Conservation (phyloP, 2,797 vertebrate genomes). For the Neosilurus mollespiculum region DNA sequence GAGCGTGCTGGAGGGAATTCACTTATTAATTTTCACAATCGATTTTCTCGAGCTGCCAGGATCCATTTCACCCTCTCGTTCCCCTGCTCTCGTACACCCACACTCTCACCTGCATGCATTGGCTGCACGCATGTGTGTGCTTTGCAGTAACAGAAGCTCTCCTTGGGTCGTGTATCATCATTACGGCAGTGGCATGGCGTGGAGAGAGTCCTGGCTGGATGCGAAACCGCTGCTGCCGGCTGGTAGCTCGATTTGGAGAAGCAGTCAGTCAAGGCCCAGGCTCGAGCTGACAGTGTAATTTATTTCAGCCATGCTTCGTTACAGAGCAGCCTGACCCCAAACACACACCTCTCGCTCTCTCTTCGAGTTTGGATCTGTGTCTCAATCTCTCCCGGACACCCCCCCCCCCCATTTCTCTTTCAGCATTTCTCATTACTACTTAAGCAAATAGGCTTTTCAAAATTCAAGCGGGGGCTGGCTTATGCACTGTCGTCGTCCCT, state of each 20-base stretch:
- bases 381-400: conserved; percentile 16
- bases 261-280: conserved; percentile 52
- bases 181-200: conserved; percentile 55
- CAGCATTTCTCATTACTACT: conserved; percentile 11
- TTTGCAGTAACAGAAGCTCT: conserved; percentile 23
- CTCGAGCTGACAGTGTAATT: conserved; percentile 55
- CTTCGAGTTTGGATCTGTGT: background rate
- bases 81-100: background rate
- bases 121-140: conserved; percentile 11
- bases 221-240: conserved; percentile 30
- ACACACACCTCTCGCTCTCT: conserved; percentile 8
- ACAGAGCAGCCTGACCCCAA: conserved; percentile 44
- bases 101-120: conserved; percentile 13
- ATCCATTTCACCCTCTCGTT: conserved; percentile 41
- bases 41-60: conserved; percentile 48
- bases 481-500: background rate
- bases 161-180: conserved; percentile 56
- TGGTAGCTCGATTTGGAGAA: conserved; percentile 32
- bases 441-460: conserved; percentile 32
- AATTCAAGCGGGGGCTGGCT: conserved; percentile 6
- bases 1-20: conserved; percentile 47
- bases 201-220: conserved; percentile 49
- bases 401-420: conserved; percentile 4
- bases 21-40: conserved; percentile 57
- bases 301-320: conserved; percentile 51